A percentile compares a stretch with the other conserved stretches of the same genome.
Evolutionary conservation across 2,797 vertebrate genomes (phyloP).

Genomic region (Oreonectes daqikongensis): DNA sequence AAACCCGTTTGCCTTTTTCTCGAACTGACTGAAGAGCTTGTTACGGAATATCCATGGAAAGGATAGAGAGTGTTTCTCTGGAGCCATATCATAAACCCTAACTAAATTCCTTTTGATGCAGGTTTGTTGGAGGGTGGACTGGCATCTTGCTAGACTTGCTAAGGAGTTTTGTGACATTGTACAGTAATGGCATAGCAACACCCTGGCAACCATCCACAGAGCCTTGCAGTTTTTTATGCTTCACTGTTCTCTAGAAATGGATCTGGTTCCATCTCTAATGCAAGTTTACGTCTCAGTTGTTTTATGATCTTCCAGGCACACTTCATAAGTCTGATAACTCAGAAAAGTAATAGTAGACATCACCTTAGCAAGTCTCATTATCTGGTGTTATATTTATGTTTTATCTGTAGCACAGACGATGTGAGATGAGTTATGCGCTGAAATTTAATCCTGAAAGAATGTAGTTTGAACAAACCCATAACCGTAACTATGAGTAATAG

Average conservation of each 20-base stretch:
- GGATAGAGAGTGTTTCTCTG: background rate
- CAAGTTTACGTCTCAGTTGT: background rate
- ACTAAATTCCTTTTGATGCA: background rate
- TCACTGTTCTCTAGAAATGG: background rate
- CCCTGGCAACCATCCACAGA: background rate
- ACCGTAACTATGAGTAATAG: constrained; percentile 7
- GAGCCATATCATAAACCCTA: background rate
- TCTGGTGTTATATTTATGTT: background rate
- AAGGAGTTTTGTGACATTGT: background rate
- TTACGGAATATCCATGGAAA: background rate
- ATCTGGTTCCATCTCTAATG: background rate
- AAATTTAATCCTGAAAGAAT: background rate
- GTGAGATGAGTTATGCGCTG: background rate
- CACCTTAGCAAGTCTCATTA: background rate
- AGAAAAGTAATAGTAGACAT: background rate
- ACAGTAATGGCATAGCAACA: background rate
- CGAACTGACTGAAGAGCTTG: background rate
- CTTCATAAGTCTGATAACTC: background rate
- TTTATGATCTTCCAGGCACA: background rate
- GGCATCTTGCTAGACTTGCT: background rate
- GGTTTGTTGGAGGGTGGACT: background rate
- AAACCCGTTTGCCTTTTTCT: background rate
- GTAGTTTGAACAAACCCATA: background rate
- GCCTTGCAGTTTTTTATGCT: background rate
- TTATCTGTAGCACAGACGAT: background rate